Percentiles rank a stretch among this genome's conserved stretches.
phyloP scores from a whole-genome alignment of 2,797 vertebrate species.

The Alectoris magna region DNA sequence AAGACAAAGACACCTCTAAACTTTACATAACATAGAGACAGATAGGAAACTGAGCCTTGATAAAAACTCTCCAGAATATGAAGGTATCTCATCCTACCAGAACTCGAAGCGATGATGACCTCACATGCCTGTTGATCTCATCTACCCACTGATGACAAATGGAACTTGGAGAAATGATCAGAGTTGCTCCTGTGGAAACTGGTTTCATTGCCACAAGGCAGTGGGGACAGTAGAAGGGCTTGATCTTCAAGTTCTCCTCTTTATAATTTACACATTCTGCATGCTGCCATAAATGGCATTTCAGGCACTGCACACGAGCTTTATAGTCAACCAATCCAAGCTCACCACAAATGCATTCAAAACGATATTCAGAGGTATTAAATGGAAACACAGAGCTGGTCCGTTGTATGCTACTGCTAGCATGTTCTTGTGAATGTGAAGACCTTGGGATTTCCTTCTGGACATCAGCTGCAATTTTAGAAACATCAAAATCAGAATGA shows the following conservation, averaged over 20 bases:
- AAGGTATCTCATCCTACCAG: slow-evolving; percentile 84
- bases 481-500: slow-evolving; percentile 14
- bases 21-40: rapidly evolving
- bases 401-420: background rate
- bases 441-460: background rate
- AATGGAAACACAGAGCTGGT: slow-evolving; percentile 79
- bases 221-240: slow-evolving; percentile 97
- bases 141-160: slow-evolving; percentile 99
- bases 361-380: slow-evolving; percentile 90
- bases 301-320: slow-evolving; percentile 95
- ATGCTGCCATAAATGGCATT: slow-evolving; percentile 96
- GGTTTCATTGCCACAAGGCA: slow-evolving; percentile 98
- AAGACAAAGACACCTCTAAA: background rate
- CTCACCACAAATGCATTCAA: slow-evolving; percentile 97
- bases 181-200: slow-evolving; percentile 92
- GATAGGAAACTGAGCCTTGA: rapidly evolving
- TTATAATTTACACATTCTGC: slow-evolving; percentile 97
- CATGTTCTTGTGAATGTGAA: slow-evolving; percentile 42
- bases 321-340: slow-evolving; percentile 90
- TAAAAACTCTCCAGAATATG: background rate
- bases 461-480: slow-evolving; percentile 25
- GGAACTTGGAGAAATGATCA: slow-evolving; percentile 98
- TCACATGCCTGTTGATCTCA: slow-evolving; percentile 95
- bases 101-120: slow-evolving; percentile 90
- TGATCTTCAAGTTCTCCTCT: slow-evolving; percentile 88